Base-by-base conservation (phyloP, 92 coral and sea anemone species). In the Palythoa grandis region DNA sequence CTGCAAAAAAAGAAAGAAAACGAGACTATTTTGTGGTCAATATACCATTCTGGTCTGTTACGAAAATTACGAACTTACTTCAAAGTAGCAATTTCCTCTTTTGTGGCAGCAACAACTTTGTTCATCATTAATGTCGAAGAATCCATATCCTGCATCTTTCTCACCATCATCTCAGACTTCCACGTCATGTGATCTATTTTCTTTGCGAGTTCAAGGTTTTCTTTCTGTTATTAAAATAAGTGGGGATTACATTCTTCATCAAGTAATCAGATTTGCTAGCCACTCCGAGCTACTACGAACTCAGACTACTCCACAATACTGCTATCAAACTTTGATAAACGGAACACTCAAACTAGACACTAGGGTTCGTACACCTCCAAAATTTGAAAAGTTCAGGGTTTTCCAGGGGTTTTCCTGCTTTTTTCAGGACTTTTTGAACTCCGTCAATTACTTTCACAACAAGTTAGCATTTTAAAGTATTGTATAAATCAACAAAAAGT, bases 91-190 rank as follows among this genome's bases (percentile, higher is more conserved):
- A 94, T 94, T 58, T 87, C 86, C 61, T 92, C 98, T 43, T 86
- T 88, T 16, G 96, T 94, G 3, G 95, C 58, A 37, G 89, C 82
- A 14, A 92, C 88, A 23, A 92, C 98, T 82, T 93, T 92, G 72
- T 90, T 91, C 98, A 96, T 96, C 98, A 96, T 96, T 9, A 71
- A 82, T 37, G 95, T 75, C 0, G 98, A 96, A 3, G 98, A 91
- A n/a, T 94, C 89, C 98, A 96, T 96, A 76, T 94, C 98, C 12
- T 90, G 91, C 94, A 94, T 96, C 80, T 96, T 96, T 88, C 93
- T 92, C 38, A 89, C 92, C 98, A 96, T 96, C 98, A 94, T 94
- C 79, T 96, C 98, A 22, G 98, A 89, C 74, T 94, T 92, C 98
- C 98, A 96, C 43, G 90, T 88, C 91, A 96, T 96, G 91, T 94